These are phyloP conservation scores for Raja brachyura DNA, from an alignment of 2,113 vertebrate genomes.

Conservation along the genomic window DNA sequence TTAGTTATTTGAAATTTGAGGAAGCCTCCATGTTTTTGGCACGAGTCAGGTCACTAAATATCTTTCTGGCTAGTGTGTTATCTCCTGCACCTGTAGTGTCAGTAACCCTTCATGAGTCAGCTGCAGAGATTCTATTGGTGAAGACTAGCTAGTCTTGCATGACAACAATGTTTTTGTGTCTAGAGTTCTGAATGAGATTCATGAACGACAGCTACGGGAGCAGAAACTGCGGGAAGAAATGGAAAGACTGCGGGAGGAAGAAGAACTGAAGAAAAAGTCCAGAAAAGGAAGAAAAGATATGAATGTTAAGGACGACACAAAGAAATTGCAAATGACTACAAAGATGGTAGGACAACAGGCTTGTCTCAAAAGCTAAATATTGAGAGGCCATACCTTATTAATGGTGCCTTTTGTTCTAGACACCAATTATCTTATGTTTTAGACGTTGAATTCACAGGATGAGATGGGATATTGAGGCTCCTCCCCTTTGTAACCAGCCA, in stretches of 20 bases:
- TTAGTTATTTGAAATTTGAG: background rate
- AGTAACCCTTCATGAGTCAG: background rate
- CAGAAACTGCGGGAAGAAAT: conserved; percentile 55
- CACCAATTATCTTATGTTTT: background rate
- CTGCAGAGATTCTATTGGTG: background rate
- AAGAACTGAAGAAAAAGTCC: conserved; percentile 59
- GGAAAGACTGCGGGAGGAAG: conserved; percentile 57
- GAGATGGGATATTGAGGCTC: conserved; percentile 35
- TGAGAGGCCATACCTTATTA: background rate
- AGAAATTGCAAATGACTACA: conserved; percentile 38
- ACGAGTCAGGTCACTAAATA: background rate
- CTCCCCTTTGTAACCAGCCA: background rate
- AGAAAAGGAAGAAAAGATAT: conserved; percentile 56
- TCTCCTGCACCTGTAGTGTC: background rate
- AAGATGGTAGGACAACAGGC: conserved; percentile 58
- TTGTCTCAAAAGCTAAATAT: background rate
- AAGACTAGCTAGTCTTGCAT: too few relatives aligned
- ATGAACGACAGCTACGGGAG: conserved; percentile 53
- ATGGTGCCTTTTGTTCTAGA: background rate
- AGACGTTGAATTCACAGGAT: background rate
- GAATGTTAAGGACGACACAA: conserved; percentile 49
- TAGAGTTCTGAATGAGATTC: conserved; percentile 43
- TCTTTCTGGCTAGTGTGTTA: too few relatives aligned
- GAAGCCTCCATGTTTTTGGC: background rate
- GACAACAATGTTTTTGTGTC: conserved; percentile 25